Conservation (phyloP, 2,888 invertebrate species). For the Clepsis dumicolana region DNA sequence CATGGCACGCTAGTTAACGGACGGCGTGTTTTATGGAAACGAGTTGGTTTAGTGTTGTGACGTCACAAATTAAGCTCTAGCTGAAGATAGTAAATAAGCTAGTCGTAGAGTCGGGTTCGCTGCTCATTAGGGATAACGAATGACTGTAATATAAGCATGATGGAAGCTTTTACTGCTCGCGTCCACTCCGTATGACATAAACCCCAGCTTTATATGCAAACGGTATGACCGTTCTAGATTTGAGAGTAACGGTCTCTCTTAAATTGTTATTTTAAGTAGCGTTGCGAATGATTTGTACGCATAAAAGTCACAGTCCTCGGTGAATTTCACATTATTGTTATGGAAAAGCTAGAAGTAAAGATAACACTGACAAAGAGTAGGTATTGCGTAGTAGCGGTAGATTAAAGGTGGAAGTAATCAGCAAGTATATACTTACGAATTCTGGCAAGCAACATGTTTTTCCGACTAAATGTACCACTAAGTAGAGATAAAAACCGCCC, state of each 20-base stretch:
- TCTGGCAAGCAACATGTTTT: background rate
- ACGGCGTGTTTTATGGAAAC: conserved; percentile 15
- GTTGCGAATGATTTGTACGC: background rate
- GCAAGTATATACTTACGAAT: too few relatives aligned
- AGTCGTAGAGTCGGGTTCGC: conserved; percentile 37
- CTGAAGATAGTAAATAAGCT: conserved; percentile 44
- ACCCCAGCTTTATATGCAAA: conserved; percentile 38
- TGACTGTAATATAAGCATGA: conserved; percentile 42
- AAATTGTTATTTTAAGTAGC: conserved; percentile 9
- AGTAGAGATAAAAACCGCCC: background rate
- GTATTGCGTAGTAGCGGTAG: too few relatives aligned
- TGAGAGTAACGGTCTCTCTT: conserved; percentile 23
- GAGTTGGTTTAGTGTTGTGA: conserved; percentile 35
- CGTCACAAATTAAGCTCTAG: conserved; percentile 18
- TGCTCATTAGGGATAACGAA: conserved; percentile 46
- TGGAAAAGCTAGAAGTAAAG: too few relatives aligned
- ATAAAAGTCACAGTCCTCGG: background rate
- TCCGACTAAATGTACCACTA: background rate
- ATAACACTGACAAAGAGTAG: too few relatives aligned
- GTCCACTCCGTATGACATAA: conserved; percentile 36
- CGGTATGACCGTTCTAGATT: conserved; percentile 26
- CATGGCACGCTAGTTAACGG: background rate
- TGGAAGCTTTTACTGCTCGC: conserved; percentile 31
- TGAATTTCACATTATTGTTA: background rate
- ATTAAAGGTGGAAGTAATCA: background rate